Evolutionary conservation across 2,888 invertebrate genomes (phyloP), one percentile per base, ranked within the genome.

Genomic region (Mylabris sibirica): DNA sequence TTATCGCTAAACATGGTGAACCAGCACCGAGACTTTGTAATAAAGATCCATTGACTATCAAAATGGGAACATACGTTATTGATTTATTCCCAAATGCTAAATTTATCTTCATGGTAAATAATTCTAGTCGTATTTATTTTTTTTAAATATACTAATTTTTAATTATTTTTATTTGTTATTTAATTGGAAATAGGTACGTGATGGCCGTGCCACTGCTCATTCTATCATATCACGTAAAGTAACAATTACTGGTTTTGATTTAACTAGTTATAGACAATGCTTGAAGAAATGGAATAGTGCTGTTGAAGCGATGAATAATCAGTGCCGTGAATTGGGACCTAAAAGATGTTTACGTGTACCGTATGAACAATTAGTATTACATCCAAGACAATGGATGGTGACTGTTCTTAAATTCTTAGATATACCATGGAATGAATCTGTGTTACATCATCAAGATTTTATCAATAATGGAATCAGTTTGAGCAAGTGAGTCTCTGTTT

Each of bases 31-130:
- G 98, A 64, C 90, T 99, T 73, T 99, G 99, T 88, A 99, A 99
- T 89, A 99, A 99, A 87, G 99, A 99, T 87, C 99, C 99, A 64
- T 92, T 99, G 76, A 98, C 98, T 68, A 90, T 99, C 77, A 98
- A 98, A 87, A 97, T 97, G 90, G 97, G 97, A 82, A 92, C 93
- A 65, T 99, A 96, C 85, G 92, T 99, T 79, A 90, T 95, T 73
- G 94, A 96, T 83, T 88, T 99, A 71, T 99, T 99, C 87, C 99
- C 99, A 60, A 97, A 97, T 84, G 94, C 98, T 69, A 98, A 98
- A 87, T 99, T 98, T 87, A 89, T 99, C 78, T 95, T 99, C 86
- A 98, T 99, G 97, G 61, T 41, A 61, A 61, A 30, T 38, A 38
- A n/a, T n/a, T n/a, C n/a, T n/a, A n/a, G n/a, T n/a, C n/a, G n/a